A percentile compares a stretch with the other conserved stretches of the same genome.
These are phyloP conservation scores for Heterodera carotae DNA, from an alignment of 1,140 invertebrate genomes.

Conservation along the genomic window DNA sequence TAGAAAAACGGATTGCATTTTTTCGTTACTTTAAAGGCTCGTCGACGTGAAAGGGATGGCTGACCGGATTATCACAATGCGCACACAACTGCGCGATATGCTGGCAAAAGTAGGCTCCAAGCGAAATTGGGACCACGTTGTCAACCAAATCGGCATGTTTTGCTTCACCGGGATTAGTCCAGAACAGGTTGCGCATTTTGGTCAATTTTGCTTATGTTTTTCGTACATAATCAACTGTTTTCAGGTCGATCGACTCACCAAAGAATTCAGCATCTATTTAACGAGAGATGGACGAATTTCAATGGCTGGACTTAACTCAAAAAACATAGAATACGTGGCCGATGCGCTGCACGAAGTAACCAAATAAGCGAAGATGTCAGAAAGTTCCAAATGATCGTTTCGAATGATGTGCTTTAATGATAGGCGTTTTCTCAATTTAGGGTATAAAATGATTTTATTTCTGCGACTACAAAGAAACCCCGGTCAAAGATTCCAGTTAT, in stretches of 20 bases:
- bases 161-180: slow-evolving; percentile 91
- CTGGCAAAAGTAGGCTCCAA: slow-evolving; percentile 82
- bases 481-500: no score
- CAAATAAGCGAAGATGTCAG: slow-evolving; percentile 28
- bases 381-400: neutral
- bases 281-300: slow-evolving; percentile 98
- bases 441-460: no score
- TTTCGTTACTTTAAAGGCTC: slow-evolving; percentile 67
- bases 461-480: no score
- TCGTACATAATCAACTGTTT: no score
- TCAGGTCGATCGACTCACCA: slow-evolving; percentile 85
- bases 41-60: slow-evolving; percentile 94
- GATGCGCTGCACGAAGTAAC: slow-evolving; percentile 67
- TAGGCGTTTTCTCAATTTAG: no score
- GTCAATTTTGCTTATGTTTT: no score
- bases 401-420: no score
- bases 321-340: slow-evolving; percentile 84
- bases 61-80: slow-evolving; percentile 89
- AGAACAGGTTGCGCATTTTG: slow-evolving; percentile 72
- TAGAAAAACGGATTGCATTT: no score
- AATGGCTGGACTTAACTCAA: slow-evolving; percentile 90
- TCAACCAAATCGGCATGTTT: slow-evolving; percentile 99
- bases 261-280: slow-evolving; percentile 90
- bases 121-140: slow-evolving; percentile 89
- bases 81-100: slow-evolving; percentile 77